A percentile compares a stretch with the other conserved stretches of the same genome.
Conservation (phyloP, 2,113 vertebrate genomes). For the Eurypyga helias region DNA sequence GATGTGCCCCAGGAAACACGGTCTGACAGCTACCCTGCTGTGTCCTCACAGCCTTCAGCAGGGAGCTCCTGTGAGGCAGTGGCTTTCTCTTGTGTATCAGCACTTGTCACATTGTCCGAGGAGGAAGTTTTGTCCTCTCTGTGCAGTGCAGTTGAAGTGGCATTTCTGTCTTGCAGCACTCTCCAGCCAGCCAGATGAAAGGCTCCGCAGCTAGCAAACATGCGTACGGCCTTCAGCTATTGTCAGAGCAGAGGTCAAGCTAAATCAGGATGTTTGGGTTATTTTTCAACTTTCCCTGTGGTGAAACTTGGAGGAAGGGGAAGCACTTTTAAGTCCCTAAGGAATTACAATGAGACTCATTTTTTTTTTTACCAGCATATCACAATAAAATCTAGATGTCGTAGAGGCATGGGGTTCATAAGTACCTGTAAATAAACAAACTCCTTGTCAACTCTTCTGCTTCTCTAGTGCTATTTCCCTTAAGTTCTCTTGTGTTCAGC, state of each 20-base stretch:
- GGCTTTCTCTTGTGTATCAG: background rate
- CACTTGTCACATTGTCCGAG: fast-evolving
- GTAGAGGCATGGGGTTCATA: background rate
- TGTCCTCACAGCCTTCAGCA: background rate
- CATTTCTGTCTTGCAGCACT: background rate
- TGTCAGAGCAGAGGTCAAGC: background rate
- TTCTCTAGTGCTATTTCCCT: background rate
- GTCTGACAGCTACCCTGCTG: background rate
- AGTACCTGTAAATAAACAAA: background rate
- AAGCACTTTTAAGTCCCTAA: background rate
- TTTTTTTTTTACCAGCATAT: background rate
- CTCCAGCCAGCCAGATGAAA: background rate
- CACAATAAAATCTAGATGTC: background rate
- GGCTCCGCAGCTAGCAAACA: background rate
- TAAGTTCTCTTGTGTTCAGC: background rate
- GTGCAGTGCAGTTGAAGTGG: background rate
- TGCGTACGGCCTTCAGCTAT: background rate
- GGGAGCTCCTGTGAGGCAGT: background rate
- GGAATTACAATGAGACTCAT: background rate
- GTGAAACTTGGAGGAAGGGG: background rate
- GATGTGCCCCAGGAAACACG: fast-evolving
- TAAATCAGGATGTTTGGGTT: background rate
- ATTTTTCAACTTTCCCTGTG: background rate
- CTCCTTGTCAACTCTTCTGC: background rate
- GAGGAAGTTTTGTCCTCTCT: background rate